Percentiles rank a stretch among this genome's conserved stretches.
Conservation (phyloP, 2,888 invertebrate genomes). For the Scelioninae gen. 2 region DNA sequence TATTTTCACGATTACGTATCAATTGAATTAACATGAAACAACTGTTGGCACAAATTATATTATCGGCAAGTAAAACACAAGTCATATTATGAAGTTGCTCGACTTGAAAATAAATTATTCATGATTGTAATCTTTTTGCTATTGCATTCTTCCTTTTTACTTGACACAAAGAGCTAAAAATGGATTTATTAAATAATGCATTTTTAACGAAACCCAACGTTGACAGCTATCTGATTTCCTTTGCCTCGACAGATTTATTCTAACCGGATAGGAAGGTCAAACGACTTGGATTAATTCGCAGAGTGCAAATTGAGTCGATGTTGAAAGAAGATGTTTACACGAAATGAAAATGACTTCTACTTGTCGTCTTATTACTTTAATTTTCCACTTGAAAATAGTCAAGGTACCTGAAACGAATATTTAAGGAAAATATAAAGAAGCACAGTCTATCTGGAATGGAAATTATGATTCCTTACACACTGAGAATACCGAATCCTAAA, state of each 20-base stretch:
- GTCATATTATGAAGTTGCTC: slow-evolving; percentile 1
- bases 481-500: no score
- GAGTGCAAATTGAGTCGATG: slow-evolving; percentile 15
- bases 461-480: no score
- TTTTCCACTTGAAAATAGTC: slow-evolving; percentile 24
- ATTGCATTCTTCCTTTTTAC: not conserved
- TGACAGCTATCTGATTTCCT: slow-evolving; percentile 1
- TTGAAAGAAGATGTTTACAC: slow-evolving; percentile 17
- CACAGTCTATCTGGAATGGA: not conserved
- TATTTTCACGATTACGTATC: slow-evolving; percentile 12
- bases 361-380: slow-evolving; percentile 30
- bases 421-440: slow-evolving; percentile 10
- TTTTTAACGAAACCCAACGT: slow-evolving; percentile 4
- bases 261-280: slow-evolving; percentile 16
- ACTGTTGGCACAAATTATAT: slow-evolving; percentile 11
- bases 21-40: slow-evolving; percentile 30
- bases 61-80: slow-evolving; percentile 4
- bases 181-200: slow-evolving; percentile 3
- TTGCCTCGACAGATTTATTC: slow-evolving; percentile 8
- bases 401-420: slow-evolving; percentile 10
- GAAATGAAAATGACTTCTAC: slow-evolving; percentile 32
- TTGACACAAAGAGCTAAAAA: not conserved
- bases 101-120: slow-evolving; percentile 5
- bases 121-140: not conserved
- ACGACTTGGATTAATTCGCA: not conserved